Percentiles rank a stretch among this genome's conserved stretches.
Evolutionary conservation across 2,797 vertebrate species (phyloP).

Genomic region (Lutra lutra): DNA sequence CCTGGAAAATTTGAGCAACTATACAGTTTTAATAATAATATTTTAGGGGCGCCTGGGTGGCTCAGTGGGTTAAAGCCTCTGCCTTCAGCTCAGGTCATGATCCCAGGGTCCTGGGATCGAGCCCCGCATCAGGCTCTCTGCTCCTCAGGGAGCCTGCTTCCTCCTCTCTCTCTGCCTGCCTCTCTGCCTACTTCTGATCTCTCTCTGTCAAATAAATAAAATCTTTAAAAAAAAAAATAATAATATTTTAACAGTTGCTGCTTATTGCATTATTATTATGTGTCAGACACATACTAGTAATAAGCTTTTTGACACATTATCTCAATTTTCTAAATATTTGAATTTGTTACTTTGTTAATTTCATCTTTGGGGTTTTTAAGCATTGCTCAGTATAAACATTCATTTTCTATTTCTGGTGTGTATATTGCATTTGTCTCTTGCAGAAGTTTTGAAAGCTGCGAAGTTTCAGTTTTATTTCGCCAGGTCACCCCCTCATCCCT

Average conservation of each 20-base stretch:
- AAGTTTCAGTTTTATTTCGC: conserved; percentile 24
- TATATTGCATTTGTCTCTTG: not conserved
- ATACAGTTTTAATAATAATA: not conserved
- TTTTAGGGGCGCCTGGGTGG: too few relatives aligned
- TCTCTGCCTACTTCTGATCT: too few relatives aligned
- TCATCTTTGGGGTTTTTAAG: conserved; percentile 7
- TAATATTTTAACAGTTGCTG: not conserved
- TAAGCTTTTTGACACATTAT: not conserved
- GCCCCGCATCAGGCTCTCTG: too few relatives aligned
- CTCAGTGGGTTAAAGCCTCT: too few relatives aligned
- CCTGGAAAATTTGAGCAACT: not conserved
- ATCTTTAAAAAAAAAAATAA: too few relatives aligned
- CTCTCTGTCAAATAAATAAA: too few relatives aligned
- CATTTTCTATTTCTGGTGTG: not conserved
- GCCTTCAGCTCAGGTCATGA: too few relatives aligned
- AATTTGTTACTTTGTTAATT: conserved; percentile 4
- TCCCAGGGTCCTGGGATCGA: too few relatives aligned
- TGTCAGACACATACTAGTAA: not conserved
- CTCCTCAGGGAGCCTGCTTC: too few relatives aligned
- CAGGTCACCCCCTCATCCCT: not conserved
- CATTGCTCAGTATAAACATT: not conserved
- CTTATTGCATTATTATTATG: not conserved
- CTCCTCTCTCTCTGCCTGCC: too few relatives aligned
- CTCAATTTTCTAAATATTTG: not conserved
- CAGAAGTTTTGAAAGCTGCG: conserved; percentile 14